These are phyloP conservation scores for Coelopa frigida DNA, from an alignment of 1,140 invertebrate genomes.

Conservation along the genomic window DNA sequence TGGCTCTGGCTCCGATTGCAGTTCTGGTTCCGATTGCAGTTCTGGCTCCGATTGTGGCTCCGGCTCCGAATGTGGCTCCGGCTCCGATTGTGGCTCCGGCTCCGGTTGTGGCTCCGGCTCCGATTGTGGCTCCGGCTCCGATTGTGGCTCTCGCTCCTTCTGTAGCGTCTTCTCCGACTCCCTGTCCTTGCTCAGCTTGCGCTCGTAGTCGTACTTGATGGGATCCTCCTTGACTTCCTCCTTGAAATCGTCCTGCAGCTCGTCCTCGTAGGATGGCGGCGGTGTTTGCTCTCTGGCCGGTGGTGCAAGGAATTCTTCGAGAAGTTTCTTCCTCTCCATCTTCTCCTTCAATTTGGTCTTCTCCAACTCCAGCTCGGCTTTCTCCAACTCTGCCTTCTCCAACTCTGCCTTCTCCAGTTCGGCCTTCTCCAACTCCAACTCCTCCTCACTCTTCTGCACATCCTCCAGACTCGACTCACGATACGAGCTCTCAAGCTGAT, in stretches of 20 bases:
- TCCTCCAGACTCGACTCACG: no score
- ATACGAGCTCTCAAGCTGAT: no score
- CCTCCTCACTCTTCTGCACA: background rate
- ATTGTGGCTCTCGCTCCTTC: constrained; percentile 22
- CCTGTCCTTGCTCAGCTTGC: background rate
- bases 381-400: constrained; percentile 3
- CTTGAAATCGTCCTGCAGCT: background rate
- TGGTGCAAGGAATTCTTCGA: background rate
- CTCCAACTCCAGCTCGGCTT: background rate
- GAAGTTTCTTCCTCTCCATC: constrained; percentile 1
- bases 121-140: background rate
- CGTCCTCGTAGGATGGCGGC: no score
- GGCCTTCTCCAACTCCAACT: background rate
- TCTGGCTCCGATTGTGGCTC: background rate
- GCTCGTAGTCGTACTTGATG: background rate
- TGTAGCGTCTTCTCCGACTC: constrained; percentile 6
- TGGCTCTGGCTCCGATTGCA: constrained; percentile 11
- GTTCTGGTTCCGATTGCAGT: background rate
- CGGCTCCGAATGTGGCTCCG: background rate
- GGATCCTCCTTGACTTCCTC: background rate
- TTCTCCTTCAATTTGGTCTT: constrained; percentile 1
- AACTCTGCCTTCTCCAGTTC: background rate
- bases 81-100: background rate
- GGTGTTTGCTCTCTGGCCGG: no score
- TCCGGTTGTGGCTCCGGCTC: constrained; percentile 15